Evolutionary conservation across 2,113 vertebrate genomes (phyloP).

Genomic region (Porphyrio hochstetteri): DNA sequence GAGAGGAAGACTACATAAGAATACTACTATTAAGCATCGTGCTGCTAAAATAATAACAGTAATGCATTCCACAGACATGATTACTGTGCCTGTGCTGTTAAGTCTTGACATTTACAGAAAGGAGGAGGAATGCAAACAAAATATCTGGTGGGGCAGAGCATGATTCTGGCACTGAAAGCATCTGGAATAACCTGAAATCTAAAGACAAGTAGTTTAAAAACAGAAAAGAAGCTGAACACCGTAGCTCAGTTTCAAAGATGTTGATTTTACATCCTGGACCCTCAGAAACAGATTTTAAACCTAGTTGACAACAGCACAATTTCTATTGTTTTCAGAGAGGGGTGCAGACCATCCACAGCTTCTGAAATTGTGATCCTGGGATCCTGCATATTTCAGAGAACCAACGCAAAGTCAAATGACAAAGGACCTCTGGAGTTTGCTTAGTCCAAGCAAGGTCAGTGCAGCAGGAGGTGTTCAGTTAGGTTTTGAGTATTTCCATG

Average conservation of each 20-base stretch:
- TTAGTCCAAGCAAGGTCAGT: neutral
- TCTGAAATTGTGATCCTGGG: neutral
- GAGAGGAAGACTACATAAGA: neutral
- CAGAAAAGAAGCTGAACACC: neutral
- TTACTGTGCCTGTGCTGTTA: neutral
- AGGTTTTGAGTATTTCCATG: accelerated
- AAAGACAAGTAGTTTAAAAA: neutral
- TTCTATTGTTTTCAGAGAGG: neutral
- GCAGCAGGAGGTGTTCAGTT: neutral
- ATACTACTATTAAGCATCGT: neutral
- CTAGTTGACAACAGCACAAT: accelerated
- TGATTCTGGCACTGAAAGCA: neutral
- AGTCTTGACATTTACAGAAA: neutral
- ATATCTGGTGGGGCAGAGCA: neutral
- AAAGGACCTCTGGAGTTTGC: neutral
- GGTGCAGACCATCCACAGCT: neutral
- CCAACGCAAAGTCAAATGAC: accelerated
- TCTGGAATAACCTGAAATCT: constrained; percentile 16
- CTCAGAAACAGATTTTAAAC: neutral
- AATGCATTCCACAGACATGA: neutral
- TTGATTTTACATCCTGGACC: neutral
- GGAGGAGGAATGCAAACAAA: neutral
- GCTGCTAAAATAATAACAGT: neutral
- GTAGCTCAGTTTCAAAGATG: neutral
- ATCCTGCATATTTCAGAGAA: neutral